Conservation (phyloP, 2,797 vertebrate genomes). For the Chloroceryle inda region DNA sequence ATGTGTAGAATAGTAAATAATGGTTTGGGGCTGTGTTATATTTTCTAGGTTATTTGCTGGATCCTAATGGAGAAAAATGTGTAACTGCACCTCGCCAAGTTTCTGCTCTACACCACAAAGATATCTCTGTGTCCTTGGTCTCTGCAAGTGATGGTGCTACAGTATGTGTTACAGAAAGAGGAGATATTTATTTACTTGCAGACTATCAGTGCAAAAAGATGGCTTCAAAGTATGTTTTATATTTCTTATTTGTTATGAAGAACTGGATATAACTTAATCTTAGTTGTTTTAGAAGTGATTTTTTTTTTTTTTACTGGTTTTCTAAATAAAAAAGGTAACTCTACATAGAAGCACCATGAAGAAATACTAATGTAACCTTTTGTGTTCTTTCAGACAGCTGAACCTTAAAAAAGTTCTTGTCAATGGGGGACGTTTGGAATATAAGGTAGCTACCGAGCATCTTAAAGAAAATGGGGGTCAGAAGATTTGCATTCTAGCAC, state of each 20-base stretch:
- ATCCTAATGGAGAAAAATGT: slow-evolving; percentile 95
- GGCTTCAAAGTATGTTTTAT: slow-evolving; percentile 89
- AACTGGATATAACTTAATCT: not conserved
- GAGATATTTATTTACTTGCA: slow-evolving; percentile 93
- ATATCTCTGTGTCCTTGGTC: slow-evolving; percentile 87
- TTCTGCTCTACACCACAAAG: slow-evolving; percentile 94
- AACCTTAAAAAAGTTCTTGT: slow-evolving; percentile 96
- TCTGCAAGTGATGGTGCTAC: slow-evolving; percentile 94
- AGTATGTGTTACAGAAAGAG: slow-evolving; percentile 92
- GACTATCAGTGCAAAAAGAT: slow-evolving; percentile 99
- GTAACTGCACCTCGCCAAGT: slow-evolving; percentile 92
- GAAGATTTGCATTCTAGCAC: slow-evolving; percentile 88
- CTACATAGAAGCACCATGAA: not conserved
- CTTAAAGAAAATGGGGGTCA: slow-evolving; percentile 91
- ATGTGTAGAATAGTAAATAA: not conserved
- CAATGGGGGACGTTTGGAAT: slow-evolving; percentile 91
- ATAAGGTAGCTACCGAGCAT: slow-evolving; percentile 90
- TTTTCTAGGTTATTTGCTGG: slow-evolving; percentile 90
- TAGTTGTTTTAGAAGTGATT: too few relatives aligned
- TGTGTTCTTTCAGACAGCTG: slow-evolving; percentile 85
- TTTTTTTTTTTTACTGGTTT: not conserved
- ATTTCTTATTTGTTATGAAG: not conserved
- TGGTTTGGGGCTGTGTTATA: not conserved
- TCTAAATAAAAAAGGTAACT: not conserved
- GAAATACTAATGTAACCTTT: slow-evolving; percentile 7